Conservation (phyloP, 2,113 vertebrate genomes). For the Tragelaphus imberbis region DNA sequence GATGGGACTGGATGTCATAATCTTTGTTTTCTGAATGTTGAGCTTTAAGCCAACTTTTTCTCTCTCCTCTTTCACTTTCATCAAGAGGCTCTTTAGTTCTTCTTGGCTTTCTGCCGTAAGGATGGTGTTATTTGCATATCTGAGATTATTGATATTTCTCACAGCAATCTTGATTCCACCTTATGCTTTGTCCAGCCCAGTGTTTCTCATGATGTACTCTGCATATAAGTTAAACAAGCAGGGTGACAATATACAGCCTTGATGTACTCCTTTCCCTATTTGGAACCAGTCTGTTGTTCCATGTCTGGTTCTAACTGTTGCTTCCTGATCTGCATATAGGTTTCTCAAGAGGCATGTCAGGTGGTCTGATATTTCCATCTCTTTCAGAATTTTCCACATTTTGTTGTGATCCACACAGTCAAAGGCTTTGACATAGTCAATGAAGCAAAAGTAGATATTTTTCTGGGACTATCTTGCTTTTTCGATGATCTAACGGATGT, state of each 20-base stretch:
- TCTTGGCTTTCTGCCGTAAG: not conserved
- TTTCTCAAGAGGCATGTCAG: not conserved
- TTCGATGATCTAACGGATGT: rapidly evolving
- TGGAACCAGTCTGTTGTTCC: not conserved
- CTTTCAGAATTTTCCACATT: not conserved
- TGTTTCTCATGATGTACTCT: not conserved
- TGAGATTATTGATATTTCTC: not conserved
- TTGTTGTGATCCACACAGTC: not conserved
- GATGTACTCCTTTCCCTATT: not conserved
- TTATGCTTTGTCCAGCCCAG: not conserved
- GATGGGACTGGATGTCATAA: not conserved
- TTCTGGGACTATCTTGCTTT: not conserved
- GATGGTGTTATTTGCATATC: not conserved
- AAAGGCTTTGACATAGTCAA: not conserved
- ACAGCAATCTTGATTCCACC: rapidly evolving
- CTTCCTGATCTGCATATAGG: not conserved
- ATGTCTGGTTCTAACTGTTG: not conserved
- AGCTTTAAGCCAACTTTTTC: not conserved
- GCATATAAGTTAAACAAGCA: not conserved
- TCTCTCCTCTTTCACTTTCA: not conserved
- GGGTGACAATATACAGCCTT: not conserved
- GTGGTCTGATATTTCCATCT: not conserved
- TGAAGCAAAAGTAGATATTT: not conserved
- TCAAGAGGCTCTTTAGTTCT: not conserved
- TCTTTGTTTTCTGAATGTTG: not conserved